A percentile compares a stretch with the other conserved stretches of the same genome.
Conservation (phyloP, 92 coral and sea anemone species). For the Chrysogorgia sp. region DNA sequence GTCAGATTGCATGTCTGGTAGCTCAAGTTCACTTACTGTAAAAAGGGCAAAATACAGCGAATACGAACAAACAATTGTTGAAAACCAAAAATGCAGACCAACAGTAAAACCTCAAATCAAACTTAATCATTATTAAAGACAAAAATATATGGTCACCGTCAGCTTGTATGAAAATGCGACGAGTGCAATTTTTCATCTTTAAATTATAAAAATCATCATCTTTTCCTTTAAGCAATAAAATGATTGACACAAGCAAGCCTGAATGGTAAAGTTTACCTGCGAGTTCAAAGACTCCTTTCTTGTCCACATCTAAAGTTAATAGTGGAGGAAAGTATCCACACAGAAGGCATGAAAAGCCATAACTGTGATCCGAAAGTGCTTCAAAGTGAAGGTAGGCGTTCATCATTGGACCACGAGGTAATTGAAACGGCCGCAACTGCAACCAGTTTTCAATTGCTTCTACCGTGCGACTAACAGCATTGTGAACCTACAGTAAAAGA, state of each 20-base stretch:
- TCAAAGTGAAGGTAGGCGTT: not conserved
- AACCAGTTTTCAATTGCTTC: slow-evolving; percentile 48
- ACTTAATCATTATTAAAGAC: no score
- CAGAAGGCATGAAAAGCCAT: slow-evolving; percentile 15
- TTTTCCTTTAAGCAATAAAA: no score
- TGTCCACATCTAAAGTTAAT: slow-evolving; percentile 24
- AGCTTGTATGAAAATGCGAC: no score
- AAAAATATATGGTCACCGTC: no score
- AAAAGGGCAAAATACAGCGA: not conserved
- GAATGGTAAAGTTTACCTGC: slow-evolving; percentile 29
- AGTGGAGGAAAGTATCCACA: slow-evolving; percentile 24
- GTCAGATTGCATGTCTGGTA: slow-evolving; percentile 6
- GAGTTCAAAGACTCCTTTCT: slow-evolving; percentile 39
- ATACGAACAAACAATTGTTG: not conserved
- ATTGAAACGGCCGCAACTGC: slow-evolving; percentile 2
- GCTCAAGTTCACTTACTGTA: slow-evolving; percentile 26
- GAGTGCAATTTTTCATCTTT: no score
- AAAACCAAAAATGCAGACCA: not conserved
- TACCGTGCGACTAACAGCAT: slow-evolving; percentile 23
- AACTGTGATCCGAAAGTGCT: slow-evolving; percentile 8
- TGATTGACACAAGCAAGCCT: no score
- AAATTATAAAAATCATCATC: no score
- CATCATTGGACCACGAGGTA: not conserved
- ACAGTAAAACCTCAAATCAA: no score
- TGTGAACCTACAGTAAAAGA: slow-evolving; percentile 30